Percentiles rank a stretch among this genome's conserved stretches.
phyloP scores from a whole-genome alignment of 2,113 vertebrate genomes.

The Microcebus jonahi region DNA sequence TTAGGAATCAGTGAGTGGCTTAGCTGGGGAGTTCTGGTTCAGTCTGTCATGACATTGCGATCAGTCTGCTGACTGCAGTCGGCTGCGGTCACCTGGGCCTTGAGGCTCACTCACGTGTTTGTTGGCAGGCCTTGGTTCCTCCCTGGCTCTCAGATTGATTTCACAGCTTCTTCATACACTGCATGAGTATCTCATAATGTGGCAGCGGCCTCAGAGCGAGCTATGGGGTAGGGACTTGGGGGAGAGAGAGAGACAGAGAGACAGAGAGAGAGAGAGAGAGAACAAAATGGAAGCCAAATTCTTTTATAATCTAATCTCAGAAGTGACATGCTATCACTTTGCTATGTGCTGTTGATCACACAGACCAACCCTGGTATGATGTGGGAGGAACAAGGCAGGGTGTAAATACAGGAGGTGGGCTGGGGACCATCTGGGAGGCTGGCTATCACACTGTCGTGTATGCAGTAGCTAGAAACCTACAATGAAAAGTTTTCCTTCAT shows the following conservation, averaged over 20 bases:
- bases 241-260: neutral
- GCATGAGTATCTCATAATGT: neutral
- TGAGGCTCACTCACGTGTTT: neutral
- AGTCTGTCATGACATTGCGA: neutral
- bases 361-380: too few species aligned
- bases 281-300: neutral
- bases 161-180: neutral
- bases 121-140: neutral
- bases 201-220: neutral
- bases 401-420: too few species aligned
- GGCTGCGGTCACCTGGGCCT: neutral
- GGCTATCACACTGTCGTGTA: neutral
- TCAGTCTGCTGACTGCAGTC: neutral
- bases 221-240: neutral
- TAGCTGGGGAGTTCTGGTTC: neutral
- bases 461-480: neutral
- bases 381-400: too few species aligned
- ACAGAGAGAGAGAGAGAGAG: neutral
- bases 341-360: neutral
- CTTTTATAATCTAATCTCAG: neutral
- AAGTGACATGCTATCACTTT: neutral
- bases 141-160: neutral
- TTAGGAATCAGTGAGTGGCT: neutral
- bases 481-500: neutral
- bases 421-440: neutral